A percentile compares a stretch with the other conserved stretches of the same genome.
phyloP scores from a whole-genome alignment of 2,888 invertebrate genomes.

The Phaedon cochleariae region DNA sequence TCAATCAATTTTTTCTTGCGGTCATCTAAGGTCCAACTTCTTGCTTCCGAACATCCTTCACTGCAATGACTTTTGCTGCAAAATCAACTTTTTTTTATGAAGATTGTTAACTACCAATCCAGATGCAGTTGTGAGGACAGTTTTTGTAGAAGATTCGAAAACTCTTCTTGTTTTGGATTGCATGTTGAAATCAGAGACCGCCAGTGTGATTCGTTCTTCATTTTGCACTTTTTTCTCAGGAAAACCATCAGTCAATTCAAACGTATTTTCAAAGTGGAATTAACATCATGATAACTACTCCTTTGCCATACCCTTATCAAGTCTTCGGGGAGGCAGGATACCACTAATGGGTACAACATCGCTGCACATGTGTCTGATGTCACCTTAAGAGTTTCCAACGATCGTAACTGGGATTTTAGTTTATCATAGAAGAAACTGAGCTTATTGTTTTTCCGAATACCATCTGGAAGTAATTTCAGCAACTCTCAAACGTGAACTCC shows the following conservation, averaged over 20 bases:
- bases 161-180: not conserved
- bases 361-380: too few relatives aligned
- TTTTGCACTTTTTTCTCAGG: too few relatives aligned
- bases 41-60: too few relatives aligned
- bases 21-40: too few relatives aligned
- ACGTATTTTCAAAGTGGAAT: not conserved
- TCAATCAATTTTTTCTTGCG: too few relatives aligned
- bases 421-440: not conserved
- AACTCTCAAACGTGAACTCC: too few relatives aligned
- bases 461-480: not conserved
- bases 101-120: not conserved
- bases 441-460: not conserved
- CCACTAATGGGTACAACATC: too few relatives aligned
- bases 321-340: not conserved
- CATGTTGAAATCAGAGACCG: not conserved
- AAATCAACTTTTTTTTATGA: not conserved
- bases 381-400: not conserved
- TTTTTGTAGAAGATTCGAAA: not conserved
- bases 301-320: not conserved
- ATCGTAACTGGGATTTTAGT: not conserved
- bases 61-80: not conserved
- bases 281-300: not conserved
- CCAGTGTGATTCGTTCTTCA: not conserved
- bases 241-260: too few relatives aligned
- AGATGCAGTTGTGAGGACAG: not conserved